Evolutionary conservation across 2,113 vertebrate species (phyloP).

Genomic region (Vidua macroura): DNA sequence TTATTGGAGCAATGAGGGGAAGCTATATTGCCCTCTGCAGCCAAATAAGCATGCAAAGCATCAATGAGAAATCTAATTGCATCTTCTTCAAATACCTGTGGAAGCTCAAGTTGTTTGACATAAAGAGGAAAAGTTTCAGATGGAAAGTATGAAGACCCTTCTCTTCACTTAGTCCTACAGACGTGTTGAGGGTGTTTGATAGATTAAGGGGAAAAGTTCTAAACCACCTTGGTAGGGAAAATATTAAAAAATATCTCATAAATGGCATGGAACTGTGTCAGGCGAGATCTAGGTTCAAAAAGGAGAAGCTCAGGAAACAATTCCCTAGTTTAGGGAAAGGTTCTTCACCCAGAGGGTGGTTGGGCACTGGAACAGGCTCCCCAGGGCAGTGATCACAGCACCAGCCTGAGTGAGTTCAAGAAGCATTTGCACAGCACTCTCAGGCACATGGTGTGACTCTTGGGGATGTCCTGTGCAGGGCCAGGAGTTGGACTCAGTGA

Average conservation of each 20-base stretch:
- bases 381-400: neutral
- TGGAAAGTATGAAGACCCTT: neutral
- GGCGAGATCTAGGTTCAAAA: neutral
- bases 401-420: neutral
- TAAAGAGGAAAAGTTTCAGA: neutral
- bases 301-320: neutral
- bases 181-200: rapidly evolving
- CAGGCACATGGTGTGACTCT: neutral
- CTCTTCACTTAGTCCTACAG: neutral
- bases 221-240: neutral
- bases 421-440: rapidly evolving
- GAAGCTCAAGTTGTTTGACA: neutral
- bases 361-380: neutral
- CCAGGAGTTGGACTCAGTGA: neutral
- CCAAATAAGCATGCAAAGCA: neutral
- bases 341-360: neutral
- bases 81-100: neutral
- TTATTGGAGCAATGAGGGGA: neutral
- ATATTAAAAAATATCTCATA: neutral
- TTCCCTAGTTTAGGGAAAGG: neutral
- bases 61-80: neutral
- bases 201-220: neutral
- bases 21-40: neutral
- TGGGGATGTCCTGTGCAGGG: neutral
- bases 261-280: neutral